Conservation (phyloP, 2,797 vertebrate genomes). For the Menidia menidia region DNA sequence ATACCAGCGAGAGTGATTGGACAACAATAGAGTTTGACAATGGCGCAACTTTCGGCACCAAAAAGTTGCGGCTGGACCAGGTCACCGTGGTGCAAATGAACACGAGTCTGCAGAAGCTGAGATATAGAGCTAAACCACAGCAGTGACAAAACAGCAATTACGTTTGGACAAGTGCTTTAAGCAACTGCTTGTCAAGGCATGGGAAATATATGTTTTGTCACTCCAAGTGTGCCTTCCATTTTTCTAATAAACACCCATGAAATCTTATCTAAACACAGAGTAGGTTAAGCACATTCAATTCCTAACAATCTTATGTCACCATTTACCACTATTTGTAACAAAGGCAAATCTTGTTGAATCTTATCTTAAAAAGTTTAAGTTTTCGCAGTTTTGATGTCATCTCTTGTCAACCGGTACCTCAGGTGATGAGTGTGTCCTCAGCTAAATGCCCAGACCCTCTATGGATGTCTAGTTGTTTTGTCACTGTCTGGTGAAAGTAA, state of each 20-base stretch:
- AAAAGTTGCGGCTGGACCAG: slow-evolving; percentile 24
- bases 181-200: neutral
- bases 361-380: neutral
- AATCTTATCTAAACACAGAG: neutral
- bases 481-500: slow-evolving; percentile 5
- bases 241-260: no score
- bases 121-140: neutral
- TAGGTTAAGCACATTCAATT: neutral
- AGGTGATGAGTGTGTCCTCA: neutral
- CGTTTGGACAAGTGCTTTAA: neutral
- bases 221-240: neutral
- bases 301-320: no score
- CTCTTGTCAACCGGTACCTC: neutral
- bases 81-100: slow-evolving; percentile 19
- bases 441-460: no score
- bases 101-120: slow-evolving; percentile 9
- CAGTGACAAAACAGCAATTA: neutral
- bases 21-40: slow-evolving; percentile 65
- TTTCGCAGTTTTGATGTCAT: neutral
- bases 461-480: neutral
- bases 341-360: neutral
- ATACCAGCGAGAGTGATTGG: slow-evolving; percentile 70
- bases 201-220: neutral
- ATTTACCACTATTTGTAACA: neutral
- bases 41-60: slow-evolving; percentile 38